Percentiles rank a stretch among this genome's conserved stretches.
These are phyloP conservation scores for Corapipo altera DNA, from an alignment of 2,113 vertebrate genomes.

Conservation along the genomic window DNA sequence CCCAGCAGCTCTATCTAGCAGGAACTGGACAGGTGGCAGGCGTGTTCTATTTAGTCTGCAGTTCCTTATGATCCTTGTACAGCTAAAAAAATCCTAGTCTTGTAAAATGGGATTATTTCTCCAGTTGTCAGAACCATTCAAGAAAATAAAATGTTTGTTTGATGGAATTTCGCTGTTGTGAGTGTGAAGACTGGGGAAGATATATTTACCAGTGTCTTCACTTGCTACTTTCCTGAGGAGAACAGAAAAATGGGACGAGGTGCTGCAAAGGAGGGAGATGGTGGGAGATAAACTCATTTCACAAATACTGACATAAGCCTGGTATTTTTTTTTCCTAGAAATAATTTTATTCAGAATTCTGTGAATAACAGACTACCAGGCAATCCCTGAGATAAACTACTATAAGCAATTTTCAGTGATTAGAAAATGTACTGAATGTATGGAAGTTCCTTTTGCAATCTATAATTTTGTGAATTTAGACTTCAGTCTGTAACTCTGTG, in stretches of 20 bases:
- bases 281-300: not conserved
- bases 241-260: not conserved
- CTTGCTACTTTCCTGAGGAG: not conserved
- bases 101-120: not conserved
- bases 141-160: not conserved
- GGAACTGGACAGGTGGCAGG: not conserved
- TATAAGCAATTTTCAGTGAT: not conserved
- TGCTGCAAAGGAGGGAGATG: not conserved
- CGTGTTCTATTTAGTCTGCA: not conserved
- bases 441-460: not conserved
- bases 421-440: not conserved
- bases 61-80: not conserved
- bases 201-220: not conserved
- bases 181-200: not conserved
- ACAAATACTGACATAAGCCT: not conserved
- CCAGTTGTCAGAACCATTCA: not conserved
- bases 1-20: not conserved
- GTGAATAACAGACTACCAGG: not conserved
- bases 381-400: not conserved
- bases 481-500: not conserved
- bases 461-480: not conserved
- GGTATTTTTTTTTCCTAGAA: not conserved
- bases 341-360: slow-evolving; percentile 2
- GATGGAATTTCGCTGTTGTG: not conserved
- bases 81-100: not conserved